Conservation (phyloP, 2,113 vertebrate genomes). For the human region DNA sequence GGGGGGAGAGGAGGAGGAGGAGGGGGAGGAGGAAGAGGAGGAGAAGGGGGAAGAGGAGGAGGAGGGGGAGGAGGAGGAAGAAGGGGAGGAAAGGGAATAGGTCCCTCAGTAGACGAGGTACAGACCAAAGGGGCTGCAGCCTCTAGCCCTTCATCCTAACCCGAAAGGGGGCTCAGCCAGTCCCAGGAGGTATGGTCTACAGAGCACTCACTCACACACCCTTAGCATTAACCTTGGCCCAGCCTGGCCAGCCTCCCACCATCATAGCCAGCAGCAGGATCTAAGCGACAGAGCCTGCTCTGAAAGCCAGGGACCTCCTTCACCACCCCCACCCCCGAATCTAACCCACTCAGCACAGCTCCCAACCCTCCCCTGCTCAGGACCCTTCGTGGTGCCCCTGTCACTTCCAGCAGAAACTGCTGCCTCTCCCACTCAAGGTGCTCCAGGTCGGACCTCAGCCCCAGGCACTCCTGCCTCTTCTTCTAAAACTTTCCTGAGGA, state of each 20-base stretch:
- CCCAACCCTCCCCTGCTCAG: background rate
- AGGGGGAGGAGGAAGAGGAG: fast-evolving
- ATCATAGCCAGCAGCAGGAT: background rate
- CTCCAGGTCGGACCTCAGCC: background rate
- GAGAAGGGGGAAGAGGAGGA: too few species aligned
- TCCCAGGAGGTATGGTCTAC: background rate
- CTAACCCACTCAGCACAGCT: background rate
- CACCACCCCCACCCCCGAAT: background rate
- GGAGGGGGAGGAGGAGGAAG: background rate
- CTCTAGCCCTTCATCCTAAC: background rate
- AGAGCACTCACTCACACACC: background rate
- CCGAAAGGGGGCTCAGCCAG: background rate
- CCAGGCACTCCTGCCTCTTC: background rate
- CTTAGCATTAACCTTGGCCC: background rate
- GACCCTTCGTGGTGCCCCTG: background rate
- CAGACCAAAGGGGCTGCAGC: background rate
- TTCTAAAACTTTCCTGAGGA: background rate
- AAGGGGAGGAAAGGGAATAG: fast-evolving
- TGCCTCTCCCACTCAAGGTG: background rate
- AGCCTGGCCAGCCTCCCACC: background rate
- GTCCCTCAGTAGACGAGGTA: background rate
- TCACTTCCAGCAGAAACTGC: background rate
- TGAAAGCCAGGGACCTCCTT: background rate
- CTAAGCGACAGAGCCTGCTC: background rate
- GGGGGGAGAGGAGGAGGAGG: background rate